These are phyloP conservation scores for Hyles lineata DNA, from an alignment of 2,888 invertebrate genomes.

Conservation along the genomic window DNA sequence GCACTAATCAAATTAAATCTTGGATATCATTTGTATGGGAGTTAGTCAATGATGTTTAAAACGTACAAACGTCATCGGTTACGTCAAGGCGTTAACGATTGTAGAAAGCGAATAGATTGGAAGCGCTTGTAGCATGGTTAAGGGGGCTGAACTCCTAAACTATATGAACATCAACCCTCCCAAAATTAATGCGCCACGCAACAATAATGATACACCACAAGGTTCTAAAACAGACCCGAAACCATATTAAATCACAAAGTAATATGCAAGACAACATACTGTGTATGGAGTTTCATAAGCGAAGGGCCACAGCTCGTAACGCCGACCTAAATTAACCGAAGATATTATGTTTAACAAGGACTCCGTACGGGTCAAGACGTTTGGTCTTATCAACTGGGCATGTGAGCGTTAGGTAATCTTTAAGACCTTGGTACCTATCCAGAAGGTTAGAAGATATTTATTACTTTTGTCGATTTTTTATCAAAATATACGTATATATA, in stretches of 20 bases:
- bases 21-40: too few species aligned
- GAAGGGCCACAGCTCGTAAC: neutral
- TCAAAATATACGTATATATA: neutral
- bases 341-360: constrained; percentile 24
- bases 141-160: too few species aligned
- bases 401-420: neutral
- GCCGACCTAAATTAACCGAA: constrained; percentile 21
- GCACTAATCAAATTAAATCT: too few species aligned
- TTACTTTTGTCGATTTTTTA: neutral
- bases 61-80: too few species aligned
- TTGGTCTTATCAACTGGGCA: neutral
- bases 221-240: constrained; percentile 8
- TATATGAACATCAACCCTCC: neutral
- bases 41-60: too few species aligned
- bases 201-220: neutral
- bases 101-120: too few species aligned
- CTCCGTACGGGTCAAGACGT: constrained; percentile 11
- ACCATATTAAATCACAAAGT: constrained; percentile 21
- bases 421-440: neutral
- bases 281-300: constrained; percentile 15
- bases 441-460: neutral
- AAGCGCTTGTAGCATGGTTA: too few species aligned
- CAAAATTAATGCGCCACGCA: neutral
- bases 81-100: too few species aligned
- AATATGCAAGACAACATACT: constrained; percentile 14